Conservation (phyloP, 2,797 vertebrate species). For the Austrolebias charrua region DNA sequence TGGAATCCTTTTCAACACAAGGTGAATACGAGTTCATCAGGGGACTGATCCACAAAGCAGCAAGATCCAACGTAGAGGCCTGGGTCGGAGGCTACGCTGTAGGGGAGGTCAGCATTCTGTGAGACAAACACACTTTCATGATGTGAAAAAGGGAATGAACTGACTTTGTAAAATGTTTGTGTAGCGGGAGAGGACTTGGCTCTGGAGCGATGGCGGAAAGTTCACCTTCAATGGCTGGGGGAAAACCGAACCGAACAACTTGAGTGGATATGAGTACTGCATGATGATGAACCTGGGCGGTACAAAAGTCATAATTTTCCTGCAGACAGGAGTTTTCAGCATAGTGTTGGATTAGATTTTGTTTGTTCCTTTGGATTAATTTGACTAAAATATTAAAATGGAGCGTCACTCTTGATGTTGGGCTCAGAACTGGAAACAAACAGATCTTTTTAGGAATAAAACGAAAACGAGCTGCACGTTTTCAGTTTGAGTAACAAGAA, state of each 20-base stretch:
- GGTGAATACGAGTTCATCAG: slow-evolving; percentile 5
- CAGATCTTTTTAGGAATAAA: too few relatives aligned
- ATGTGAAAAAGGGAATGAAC: not conserved
- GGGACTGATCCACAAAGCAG: fast-evolving
- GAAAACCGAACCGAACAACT: not conserved
- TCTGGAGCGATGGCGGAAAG: slow-evolving; percentile 1
- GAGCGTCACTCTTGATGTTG: too few relatives aligned
- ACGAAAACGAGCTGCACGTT: too few relatives aligned
- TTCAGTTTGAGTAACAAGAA: too few relatives aligned
- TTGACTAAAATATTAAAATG: too few relatives aligned
- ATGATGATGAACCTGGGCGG: fast-evolving
- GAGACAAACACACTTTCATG: not conserved
- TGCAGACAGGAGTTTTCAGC: not conserved
- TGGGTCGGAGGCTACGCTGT: slow-evolving; percentile 13
- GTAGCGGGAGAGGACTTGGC: not conserved
- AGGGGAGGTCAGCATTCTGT: not conserved
- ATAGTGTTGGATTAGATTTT: too few relatives aligned
- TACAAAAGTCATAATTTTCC: not conserved
- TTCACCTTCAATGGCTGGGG: fast-evolving
- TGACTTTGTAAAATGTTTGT: not conserved
- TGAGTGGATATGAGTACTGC: not conserved
- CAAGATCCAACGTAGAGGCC: fast-evolving
- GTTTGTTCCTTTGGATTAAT: too few relatives aligned
- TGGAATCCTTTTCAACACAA: not conserved
- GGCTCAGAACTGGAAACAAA: too few relatives aligned